Conservation (phyloP, 2,113 vertebrate species). For the Vulpes lagopus region DNA sequence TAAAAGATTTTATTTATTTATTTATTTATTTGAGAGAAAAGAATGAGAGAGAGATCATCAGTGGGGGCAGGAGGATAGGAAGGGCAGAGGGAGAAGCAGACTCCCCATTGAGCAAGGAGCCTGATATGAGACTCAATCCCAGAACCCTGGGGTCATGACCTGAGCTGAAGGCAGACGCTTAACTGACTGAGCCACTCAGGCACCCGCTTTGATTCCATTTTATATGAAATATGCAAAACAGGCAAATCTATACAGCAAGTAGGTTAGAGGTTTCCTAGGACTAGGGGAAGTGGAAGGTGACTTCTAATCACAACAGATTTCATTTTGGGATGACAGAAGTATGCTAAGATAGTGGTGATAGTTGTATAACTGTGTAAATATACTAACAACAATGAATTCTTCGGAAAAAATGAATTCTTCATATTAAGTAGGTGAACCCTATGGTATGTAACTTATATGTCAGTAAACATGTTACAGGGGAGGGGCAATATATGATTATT, state of each 20-base stretch:
- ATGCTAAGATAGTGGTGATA: neutral
- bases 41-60: no score
- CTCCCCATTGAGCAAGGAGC: no score
- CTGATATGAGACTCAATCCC: no score
- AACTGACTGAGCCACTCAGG: no score
- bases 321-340: neutral
- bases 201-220: no score
- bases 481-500: neutral
- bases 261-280: neutral
- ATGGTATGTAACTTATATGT: neutral
- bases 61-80: no score
- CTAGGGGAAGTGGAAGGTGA: neutral
- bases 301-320: neutral
- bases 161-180: no score
- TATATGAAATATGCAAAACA: neutral
- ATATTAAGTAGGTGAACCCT: neutral
- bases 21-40: no score
- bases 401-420: neutral
- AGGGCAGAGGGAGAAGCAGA: no score
- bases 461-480: neutral
- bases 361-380: neutral
- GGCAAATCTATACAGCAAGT: neutral
- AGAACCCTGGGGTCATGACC: no score
- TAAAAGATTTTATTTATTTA: no score
- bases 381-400: neutral